phyloP scores from a whole-genome alignment of 1,140 invertebrate species.

The Ridgeia piscesae region DNA sequence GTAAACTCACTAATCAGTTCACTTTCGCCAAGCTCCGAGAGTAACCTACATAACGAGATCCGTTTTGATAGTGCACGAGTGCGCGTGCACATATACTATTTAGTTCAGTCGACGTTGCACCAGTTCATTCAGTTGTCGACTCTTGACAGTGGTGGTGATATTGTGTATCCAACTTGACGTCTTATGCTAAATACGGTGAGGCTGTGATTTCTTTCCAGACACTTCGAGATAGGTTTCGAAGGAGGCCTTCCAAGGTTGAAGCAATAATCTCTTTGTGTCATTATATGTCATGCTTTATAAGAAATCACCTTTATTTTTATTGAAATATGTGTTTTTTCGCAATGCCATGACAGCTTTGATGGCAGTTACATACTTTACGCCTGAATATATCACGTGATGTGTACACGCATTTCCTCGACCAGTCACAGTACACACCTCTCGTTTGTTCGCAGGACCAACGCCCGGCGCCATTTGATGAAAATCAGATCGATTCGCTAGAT shows the following conservation, averaged over 20 bases:
- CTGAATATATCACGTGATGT: background rate
- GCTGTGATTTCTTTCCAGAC: too few relatives aligned
- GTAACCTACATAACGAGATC: too few relatives aligned
- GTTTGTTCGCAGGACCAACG: background rate
- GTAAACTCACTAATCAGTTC: too few relatives aligned
- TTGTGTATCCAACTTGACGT: background rate
- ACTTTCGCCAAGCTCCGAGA: too few relatives aligned
- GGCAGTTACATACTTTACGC: background rate
- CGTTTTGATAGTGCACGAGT: background rate
- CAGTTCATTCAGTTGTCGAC: background rate
- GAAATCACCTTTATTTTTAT: too few relatives aligned
- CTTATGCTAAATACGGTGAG: too few relatives aligned
- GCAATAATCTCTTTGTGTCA: too few relatives aligned
- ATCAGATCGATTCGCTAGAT: constrained; percentile 7
- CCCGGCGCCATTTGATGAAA: background rate
- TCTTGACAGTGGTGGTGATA: background rate
- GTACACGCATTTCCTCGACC: background rate
- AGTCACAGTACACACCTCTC: background rate
- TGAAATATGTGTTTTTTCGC: background rate
- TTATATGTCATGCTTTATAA: too few relatives aligned
- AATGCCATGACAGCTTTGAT: background rate
- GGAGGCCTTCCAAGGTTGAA: too few relatives aligned
- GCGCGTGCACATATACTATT: background rate
- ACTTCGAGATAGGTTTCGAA: too few relatives aligned
- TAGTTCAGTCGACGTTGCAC: background rate